Conservation (phyloP, 2,113 vertebrate genomes). For the Sapayoa aenigma region DNA sequence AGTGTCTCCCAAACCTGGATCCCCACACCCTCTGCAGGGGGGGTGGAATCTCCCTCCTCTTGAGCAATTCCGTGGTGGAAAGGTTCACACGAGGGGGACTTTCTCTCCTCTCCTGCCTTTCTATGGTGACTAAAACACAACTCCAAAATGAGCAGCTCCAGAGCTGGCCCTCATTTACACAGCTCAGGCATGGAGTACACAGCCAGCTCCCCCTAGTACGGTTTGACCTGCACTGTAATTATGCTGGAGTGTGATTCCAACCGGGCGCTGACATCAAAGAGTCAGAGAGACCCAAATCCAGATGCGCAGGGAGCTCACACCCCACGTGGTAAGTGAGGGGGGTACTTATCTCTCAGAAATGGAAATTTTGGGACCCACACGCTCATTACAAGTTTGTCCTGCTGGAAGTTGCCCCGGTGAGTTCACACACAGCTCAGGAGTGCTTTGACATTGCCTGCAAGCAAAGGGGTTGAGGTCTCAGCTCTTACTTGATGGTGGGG, state of each 20-base stretch:
- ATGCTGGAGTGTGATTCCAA: neutral
- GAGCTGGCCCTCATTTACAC: neutral
- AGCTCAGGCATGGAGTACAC: neutral
- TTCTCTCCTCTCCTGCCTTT: neutral
- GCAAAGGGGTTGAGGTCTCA: neutral
- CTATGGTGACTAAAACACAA: neutral
- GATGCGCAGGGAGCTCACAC: neutral
- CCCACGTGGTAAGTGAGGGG: neutral
- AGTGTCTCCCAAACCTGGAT: neutral
- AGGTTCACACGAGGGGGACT: neutral
- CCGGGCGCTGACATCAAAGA: neutral
- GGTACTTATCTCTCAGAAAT: neutral
- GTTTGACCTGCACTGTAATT: neutral
- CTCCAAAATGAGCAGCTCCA: neutral
- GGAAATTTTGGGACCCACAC: neutral
- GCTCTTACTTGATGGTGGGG: accelerated
- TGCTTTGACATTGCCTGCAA: neutral
- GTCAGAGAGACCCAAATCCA: neutral
- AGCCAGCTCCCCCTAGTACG: neutral
- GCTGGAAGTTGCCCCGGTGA: neutral
- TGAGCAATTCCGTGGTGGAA: neutral
- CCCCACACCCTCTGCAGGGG: neutral
- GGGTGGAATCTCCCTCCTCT: neutral
- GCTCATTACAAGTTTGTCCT: neutral
- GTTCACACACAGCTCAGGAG: neutral